These are phyloP conservation scores for Gavialis gangeticus DNA, from an alignment of 2,113 vertebrate genomes.

Conservation along the genomic window DNA sequence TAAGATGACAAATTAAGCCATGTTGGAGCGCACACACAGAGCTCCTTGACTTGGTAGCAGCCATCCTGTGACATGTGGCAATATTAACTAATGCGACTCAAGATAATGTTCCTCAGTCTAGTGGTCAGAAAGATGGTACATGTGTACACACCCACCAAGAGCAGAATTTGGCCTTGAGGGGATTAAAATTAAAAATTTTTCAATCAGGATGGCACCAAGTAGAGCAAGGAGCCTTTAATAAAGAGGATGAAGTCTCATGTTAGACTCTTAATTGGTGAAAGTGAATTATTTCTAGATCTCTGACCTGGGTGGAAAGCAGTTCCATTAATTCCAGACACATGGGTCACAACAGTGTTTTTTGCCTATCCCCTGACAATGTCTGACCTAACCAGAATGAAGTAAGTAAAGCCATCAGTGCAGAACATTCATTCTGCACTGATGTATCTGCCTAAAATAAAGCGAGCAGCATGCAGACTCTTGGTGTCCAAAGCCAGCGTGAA, in stretches of 20 bases:
- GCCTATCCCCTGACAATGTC: background rate
- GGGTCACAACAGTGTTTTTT: background rate
- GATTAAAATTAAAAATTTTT: background rate
- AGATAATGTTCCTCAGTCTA: background rate
- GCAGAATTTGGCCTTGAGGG: background rate
- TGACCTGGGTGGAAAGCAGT: background rate
- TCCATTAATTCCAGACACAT: conserved; percentile 5
- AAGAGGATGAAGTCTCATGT: background rate
- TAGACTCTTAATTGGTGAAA: conserved; percentile 11
- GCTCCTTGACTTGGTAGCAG: background rate
- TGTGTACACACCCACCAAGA: background rate
- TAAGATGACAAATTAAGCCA: too few species aligned
- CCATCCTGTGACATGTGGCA: accelerated
- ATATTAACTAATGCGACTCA: background rate
- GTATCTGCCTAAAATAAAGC: conserved; percentile 60
- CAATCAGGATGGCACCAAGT: background rate
- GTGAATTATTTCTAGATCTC: conserved; percentile 30
- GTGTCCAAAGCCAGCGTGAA: background rate
- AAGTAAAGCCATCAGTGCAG: background rate
- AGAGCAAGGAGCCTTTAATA: background rate
- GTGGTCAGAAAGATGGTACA: background rate
- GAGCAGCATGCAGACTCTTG: background rate
- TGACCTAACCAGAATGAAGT: conserved; percentile 24
- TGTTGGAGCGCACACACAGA: background rate
- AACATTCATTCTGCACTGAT: background rate